Evolutionary conservation across 2,797 vertebrate species (phyloP).

Genomic region (Eidolon dupreanum): DNA sequence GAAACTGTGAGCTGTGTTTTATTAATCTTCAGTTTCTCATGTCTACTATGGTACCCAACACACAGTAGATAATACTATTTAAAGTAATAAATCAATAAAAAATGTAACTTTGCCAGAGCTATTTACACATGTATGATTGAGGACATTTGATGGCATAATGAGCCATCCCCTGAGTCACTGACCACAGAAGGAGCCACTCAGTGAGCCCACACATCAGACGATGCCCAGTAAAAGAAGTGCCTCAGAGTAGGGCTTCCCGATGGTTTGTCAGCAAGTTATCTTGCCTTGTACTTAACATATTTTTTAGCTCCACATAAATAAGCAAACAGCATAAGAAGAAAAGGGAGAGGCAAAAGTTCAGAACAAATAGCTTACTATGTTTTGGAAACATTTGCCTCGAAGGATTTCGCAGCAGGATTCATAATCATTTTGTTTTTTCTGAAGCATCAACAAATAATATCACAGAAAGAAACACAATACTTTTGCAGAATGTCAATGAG

Average conservation of each 20-base stretch:
- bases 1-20: constrained; percentile 19
- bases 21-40: neutral
- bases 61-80: neutral
- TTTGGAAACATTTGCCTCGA: constrained; percentile 32
- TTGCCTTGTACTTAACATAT: neutral
- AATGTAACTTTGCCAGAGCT: neutral
- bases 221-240: fast-evolving
- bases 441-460: constrained; percentile 48
- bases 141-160: neutral
- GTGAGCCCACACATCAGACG: neutral
- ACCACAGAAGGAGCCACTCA: neutral
- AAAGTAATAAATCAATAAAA: neutral
- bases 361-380: constrained; percentile 3
- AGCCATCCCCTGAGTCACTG: neutral
- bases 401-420: neutral
- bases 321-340: constrained; percentile 13
- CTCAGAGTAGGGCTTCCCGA: neutral
- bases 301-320: constrained; percentile 5
- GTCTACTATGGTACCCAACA: neutral
- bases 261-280: neutral
- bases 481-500: constrained; percentile 55
- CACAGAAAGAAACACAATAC: constrained; percentile 5
- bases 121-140: neutral
- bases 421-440: constrained; percentile 41
- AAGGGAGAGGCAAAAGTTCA: neutral